Conservation (phyloP, 2,113 vertebrate genomes). For the Callipepla squamata region DNA sequence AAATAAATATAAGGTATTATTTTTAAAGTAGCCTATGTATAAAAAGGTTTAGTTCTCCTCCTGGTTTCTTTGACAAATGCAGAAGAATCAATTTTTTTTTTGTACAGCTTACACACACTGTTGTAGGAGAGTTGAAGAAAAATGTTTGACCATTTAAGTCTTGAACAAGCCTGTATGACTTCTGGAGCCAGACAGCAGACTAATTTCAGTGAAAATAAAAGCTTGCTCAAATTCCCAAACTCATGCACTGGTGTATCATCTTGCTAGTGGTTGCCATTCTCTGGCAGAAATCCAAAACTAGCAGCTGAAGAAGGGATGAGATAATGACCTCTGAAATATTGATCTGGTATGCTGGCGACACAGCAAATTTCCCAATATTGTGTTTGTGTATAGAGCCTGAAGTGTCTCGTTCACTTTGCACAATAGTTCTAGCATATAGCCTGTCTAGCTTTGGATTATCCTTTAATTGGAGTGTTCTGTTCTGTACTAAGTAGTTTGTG, state of each 20-base stretch:
- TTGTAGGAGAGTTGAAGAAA: not conserved
- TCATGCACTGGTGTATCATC: constrained; percentile 25
- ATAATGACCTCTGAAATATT: constrained; percentile 75
- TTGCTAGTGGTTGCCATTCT: constrained; percentile 40
- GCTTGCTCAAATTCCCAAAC: constrained; percentile 27
- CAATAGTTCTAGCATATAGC: not conserved
- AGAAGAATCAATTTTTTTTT: not conserved
- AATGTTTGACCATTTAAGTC: not conserved
- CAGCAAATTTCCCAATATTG: constrained; percentile 53
- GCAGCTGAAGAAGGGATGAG: constrained; percentile 65
- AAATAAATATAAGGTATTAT: not conserved
- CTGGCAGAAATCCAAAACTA: constrained; percentile 56
- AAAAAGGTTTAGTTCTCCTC: not conserved
- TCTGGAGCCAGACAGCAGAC: not conserved
- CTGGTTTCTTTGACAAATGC: not conserved
- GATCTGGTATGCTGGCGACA: constrained; percentile 55
- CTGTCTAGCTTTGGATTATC: not conserved
- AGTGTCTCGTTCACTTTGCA: not conserved
- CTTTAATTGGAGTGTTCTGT: not conserved
- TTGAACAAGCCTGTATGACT: not conserved
- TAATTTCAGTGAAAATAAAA: constrained; percentile 55
- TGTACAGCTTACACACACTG: not conserved
- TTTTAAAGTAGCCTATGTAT: not conserved
- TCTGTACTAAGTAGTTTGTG: not conserved
- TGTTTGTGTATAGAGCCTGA: not conserved